A percentile compares a stretch with the other conserved stretches of the same genome.
phyloP scores from a whole-genome alignment of 2,113 vertebrate genomes.

The Psilopsiagon aymara region DNA sequence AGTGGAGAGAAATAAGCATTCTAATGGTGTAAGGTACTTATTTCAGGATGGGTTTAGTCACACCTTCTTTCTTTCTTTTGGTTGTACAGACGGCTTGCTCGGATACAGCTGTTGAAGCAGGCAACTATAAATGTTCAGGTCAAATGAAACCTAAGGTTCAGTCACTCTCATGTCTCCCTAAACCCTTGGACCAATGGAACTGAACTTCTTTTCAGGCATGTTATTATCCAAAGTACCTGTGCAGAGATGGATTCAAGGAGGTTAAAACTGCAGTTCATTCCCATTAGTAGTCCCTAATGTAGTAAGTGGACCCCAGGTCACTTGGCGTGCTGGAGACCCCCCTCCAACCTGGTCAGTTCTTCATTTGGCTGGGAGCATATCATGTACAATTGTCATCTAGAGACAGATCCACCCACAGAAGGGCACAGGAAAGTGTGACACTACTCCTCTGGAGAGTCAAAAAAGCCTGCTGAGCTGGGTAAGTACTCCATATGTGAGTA shows the following conservation, averaged over 20 bases:
- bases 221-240: neutral
- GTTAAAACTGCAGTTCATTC: neutral
- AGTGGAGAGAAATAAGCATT: neutral
- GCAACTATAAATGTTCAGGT: neutral
- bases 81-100: neutral
- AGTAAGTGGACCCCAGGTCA: fast-evolving
- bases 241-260: neutral
- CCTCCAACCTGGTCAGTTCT: neutral
- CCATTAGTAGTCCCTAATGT: neutral
- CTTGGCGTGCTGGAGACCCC: neutral
- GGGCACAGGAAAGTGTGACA: neutral
- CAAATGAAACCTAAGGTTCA: neutral
- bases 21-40: neutral
- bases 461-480: neutral
- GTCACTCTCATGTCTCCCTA: neutral
- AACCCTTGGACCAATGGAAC: neutral
- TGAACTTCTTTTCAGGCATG: neutral
- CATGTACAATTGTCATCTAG: fast-evolving
- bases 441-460: neutral
- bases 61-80: neutral
- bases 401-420: neutral
- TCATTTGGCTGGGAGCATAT: neutral
- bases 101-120: neutral
- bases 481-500: neutral
- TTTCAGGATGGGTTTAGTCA: neutral